phyloP scores from a whole-genome alignment of 2,888 invertebrate genomes.

The Agrotis exclamationis region DNA sequence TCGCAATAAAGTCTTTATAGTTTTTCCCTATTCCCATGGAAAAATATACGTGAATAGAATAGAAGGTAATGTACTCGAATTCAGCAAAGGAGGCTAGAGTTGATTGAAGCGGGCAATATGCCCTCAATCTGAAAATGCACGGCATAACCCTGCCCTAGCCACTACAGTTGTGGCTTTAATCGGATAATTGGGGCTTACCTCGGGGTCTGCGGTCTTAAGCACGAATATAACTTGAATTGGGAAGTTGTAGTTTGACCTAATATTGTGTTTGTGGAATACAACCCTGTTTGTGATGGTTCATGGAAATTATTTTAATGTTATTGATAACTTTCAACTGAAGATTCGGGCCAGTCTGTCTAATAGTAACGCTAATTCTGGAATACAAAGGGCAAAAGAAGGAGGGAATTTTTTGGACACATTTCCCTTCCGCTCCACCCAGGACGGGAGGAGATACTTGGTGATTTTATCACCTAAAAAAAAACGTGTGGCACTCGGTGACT shows the following conservation, averaged over 20 bases:
- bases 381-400: no score
- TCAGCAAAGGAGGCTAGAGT: background rate
- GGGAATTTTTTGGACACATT: no score
- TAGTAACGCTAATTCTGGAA: no score
- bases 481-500: no score
- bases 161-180: conserved; percentile 17
- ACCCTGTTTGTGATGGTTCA: no score
- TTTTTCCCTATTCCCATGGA: background rate
- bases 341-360: background rate
- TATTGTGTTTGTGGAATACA: background rate
- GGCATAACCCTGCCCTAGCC: background rate
- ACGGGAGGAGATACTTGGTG: no score
- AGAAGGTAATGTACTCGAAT: no score
- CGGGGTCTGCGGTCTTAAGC: conserved; percentile 15
- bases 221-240: conserved; percentile 10
- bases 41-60: no score
- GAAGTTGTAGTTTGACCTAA: conserved; percentile 1
- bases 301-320: no score
- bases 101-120: conserved; percentile 13
- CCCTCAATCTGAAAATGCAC: conserved; percentile 8
- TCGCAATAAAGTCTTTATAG: background rate
- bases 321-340: background rate
- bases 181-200: conserved; percentile 22
- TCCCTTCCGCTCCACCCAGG: no score
- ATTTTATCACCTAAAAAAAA: no score